Conservation (phyloP, 2,888 invertebrate species). For the Pheosia tremula region DNA sequence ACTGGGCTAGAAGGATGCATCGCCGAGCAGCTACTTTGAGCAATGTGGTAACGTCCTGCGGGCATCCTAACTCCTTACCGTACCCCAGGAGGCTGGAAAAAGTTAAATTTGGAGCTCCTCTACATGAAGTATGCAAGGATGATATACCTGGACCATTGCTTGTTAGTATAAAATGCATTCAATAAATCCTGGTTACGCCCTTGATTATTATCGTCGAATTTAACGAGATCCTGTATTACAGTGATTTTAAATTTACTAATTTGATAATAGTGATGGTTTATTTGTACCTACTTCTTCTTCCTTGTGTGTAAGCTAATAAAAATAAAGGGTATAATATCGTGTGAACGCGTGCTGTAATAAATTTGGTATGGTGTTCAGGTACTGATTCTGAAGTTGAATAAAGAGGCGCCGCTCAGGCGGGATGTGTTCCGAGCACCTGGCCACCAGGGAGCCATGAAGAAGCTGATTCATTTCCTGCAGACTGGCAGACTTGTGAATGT, state of each 20-base stretch:
- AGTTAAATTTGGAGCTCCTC: slow-evolving; percentile 96
- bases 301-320: no score
- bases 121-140: slow-evolving; percentile 97
- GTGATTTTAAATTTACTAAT: no score
- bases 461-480: slow-evolving; percentile 95
- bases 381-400: slow-evolving; percentile 95
- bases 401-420: slow-evolving; percentile 96
- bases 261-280: no score
- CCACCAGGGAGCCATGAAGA: slow-evolving; percentile 97
- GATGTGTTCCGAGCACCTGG: slow-evolving; percentile 98
- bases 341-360: slow-evolving; percentile 18
- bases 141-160: slow-evolving; percentile 97
- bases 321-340: slow-evolving; percentile 10
- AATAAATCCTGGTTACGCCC: slow-evolving; percentile 35
- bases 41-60: slow-evolving; percentile 96
- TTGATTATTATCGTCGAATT: slow-evolving; percentile 9
- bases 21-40: slow-evolving; percentile 95
- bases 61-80: slow-evolving; percentile 91
- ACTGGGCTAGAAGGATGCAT: slow-evolving; percentile 97
- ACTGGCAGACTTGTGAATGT: slow-evolving; percentile 95
- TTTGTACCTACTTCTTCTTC: no score
- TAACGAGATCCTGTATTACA: no score
- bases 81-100: slow-evolving; percentile 94
- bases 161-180: slow-evolving; percentile 81
- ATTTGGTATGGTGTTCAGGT: slow-evolving; percentile 83